Base-by-base conservation (phyloP, 2,113 vertebrate genomes). In the Archilochus colubris region DNA sequence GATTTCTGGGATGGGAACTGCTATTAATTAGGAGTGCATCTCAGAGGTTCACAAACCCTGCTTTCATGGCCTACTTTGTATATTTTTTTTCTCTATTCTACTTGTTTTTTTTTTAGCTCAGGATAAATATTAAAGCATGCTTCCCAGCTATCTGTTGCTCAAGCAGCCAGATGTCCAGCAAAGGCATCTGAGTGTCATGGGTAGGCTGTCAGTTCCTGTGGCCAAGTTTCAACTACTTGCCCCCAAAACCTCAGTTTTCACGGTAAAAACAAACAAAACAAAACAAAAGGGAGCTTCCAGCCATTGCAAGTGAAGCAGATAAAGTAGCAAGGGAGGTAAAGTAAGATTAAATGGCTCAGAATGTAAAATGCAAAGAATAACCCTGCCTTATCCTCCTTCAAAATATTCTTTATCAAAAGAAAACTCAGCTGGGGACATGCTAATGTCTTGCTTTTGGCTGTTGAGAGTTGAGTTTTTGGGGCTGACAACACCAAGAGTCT, bases 21-120 rank as follows among this genome's bases (percentile, higher is more conserved):
- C 94, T 94, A 67, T 91, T 96, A 96, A 97, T 97, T 96, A 95
- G 91, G 44, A 97, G 54, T 57, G 30, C 88, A 96, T 83, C 94
- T 97, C 94, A 82, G 91, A 91, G 92, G 92, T 89, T 91, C 95
- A 44, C 82, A 88, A 93, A 76, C 86, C 33, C 53, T 84, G 82
- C 88, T 93, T 96, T 95, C 91, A 44, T 94, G 86, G 93, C 91
- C 94, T 94, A 82, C 59, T 96, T 97, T 92, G 85, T 91, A 51
- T 88, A 82, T 82, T 94, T 82, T 94, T 91, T 96, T 91, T 82
- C 89, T 86, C 72, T 30, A 63, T 82, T 59, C 76, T 46, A 55
- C 51, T 86, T 91, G 43, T 46, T 46, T 76, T 95, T 95, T 95
- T 93, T 83, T 83, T 51, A 85, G 82, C 63, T 80, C 67, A 53